These are phyloP conservation scores for Nesoenas mayeri DNA, from an alignment of 2,113 vertebrate species.

Conservation along the genomic window DNA sequence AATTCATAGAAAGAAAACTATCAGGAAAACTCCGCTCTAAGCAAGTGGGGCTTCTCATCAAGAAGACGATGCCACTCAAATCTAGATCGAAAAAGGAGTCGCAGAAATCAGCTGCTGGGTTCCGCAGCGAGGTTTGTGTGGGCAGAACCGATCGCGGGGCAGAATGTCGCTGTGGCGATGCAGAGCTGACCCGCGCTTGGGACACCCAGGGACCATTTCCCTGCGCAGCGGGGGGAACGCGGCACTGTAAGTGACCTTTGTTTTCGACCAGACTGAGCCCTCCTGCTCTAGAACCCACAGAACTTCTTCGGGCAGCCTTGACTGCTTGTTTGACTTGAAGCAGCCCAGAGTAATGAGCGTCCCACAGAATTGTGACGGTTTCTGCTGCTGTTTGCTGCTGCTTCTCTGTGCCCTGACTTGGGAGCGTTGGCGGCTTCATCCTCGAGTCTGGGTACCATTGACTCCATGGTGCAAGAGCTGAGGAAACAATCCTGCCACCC, in stretches of 20 bases:
- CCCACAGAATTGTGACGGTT: background rate
- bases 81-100: constrained; percentile 9
- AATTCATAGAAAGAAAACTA: constrained; percentile 71
- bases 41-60: constrained; percentile 46
- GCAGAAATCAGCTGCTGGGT: background rate
- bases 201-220: background rate
- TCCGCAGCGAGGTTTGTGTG: background rate
- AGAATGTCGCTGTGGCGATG: background rate
- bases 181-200: rapidly evolving
- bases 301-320: background rate
- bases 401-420: background rate
- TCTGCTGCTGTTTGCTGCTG: background rate
- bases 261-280: background rate
- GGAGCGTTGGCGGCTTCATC: background rate
- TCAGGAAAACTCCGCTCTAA: constrained; percentile 53
- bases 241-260: background rate
- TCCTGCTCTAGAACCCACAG: background rate
- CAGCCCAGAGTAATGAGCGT: background rate
- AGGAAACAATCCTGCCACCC: background rate
- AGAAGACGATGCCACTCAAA: constrained; percentile 49
- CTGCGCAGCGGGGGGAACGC: background rate
- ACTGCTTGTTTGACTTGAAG: background rate
- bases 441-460: rapidly evolving
- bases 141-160: background rate
- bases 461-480: background rate